Percentiles rank a stretch among this genome's conserved stretches.
Conservation (phyloP, 2,888 invertebrate species). For the Gymnosoma rotundatum region DNA sequence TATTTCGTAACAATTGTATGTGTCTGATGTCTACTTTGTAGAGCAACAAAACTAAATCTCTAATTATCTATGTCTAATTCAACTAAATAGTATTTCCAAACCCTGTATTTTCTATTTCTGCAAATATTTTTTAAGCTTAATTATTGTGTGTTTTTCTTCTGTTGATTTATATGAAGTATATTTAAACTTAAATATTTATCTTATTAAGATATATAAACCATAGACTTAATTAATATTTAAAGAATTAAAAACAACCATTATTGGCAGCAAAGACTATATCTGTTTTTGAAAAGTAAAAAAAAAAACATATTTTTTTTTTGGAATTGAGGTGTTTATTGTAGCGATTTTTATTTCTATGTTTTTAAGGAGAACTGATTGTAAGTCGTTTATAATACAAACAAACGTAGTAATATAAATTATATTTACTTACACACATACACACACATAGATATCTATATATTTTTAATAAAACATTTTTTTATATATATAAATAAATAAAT, state of each 20-base stretch:
- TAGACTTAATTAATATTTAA: constrained; percentile 11
- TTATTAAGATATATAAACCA: constrained; percentile 28
- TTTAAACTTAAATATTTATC: constrained; percentile 11
- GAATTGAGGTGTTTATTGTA: constrained; percentile 51
- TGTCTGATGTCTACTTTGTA: not conserved
- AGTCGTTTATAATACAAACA: constrained; percentile 25
- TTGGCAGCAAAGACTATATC: constrained; percentile 51
- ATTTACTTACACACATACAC: not conserved
- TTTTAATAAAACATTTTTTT: constrained; percentile 13
- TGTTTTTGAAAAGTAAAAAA: not conserved
- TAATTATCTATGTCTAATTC: not conserved
- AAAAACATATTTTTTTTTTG: not conserved
- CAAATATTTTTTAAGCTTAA: constrained; percentile 19
- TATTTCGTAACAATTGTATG: no score
- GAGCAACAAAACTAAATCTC: not conserved
- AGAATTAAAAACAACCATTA: not conserved
- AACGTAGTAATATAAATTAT: constrained; percentile 6
- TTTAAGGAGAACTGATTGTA: constrained; percentile 56
- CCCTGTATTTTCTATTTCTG: constrained; percentile 28
- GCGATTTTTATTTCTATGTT: constrained; percentile 12
- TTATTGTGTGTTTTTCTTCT: not conserved
- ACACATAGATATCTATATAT: not conserved
- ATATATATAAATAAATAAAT: not conserved
- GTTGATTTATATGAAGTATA: not conserved
- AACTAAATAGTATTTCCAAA: constrained; percentile 13